A percentile compares a stretch with the other conserved stretches of the same genome.
phyloP scores from a whole-genome alignment of 2,113 vertebrate species.

The Petaurus breviceps region DNA sequence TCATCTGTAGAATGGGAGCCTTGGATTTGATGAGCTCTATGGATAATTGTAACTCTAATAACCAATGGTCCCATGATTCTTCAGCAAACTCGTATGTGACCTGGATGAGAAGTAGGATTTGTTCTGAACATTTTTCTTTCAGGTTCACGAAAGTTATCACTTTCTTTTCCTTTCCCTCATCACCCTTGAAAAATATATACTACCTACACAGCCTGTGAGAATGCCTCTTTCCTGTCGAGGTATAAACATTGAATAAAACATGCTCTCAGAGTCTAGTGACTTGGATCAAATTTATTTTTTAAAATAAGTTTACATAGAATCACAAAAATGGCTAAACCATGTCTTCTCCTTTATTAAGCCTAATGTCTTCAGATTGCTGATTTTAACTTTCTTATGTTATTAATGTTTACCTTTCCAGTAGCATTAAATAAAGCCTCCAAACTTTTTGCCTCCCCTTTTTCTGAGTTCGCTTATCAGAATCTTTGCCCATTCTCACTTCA shows the following conservation, averaged over 20 bases:
- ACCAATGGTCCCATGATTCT: not conserved
- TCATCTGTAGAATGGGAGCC: not conserved
- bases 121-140: constrained; percentile 32
- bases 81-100: constrained; percentile 28
- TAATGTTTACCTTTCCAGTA: constrained; percentile 19
- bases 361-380: constrained; percentile 33
- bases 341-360: constrained; percentile 14
- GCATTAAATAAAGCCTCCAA: constrained; percentile 24
- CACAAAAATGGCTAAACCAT: not conserved
- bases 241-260: constrained; percentile 1
- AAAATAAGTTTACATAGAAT: constrained; percentile 15
- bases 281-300: constrained; percentile 34
- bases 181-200: not conserved
- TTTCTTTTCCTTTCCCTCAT: not conserved
- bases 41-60: not conserved
- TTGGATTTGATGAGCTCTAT: not conserved
- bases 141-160: constrained; percentile 36
- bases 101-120: constrained; percentile 3
- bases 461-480: not conserved
- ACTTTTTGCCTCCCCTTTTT: constrained; percentile 20
- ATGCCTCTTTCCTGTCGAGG: constrained; percentile 6
- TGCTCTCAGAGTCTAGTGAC: constrained; percentile 35
- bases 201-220: constrained; percentile 1
- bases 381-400: constrained; percentile 35
- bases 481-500: not conserved